Evolutionary conservation across 2,113 vertebrate species (phyloP), one percentile per base, ranked within the genome.

Genomic region (Parus major): DNA sequence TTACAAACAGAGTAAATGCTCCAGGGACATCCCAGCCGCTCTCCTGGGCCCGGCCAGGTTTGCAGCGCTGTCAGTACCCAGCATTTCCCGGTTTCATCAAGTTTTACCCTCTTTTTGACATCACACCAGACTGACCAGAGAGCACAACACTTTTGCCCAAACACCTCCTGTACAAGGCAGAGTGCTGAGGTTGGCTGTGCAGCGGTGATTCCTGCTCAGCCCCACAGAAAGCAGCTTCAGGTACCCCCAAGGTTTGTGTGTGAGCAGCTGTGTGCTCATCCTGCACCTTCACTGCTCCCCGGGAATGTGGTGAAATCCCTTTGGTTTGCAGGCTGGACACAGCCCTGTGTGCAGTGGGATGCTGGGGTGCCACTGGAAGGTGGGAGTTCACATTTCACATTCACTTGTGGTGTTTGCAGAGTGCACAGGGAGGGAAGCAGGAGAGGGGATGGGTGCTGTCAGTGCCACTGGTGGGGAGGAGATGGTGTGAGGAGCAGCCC

Each of bases 211-310:
- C 42, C 70, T 24, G 1, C 56, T 41, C 24, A 10, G 55, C 21
- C 55, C n/a, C 60, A 4, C 9, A 0, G 20, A 44, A 28, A 63
- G 4, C 1, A 5, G 27, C 20, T 22, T n/a, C 9, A 1, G 2
- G 4, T 68, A 18, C 7, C 29, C 28, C 7, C 3, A 4, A 7
- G 36, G 24, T 63, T 65, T 80, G 55, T 8, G 15, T 63, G 33
- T 33, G 53, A 36, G 33, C 35, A 75, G 31, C 61, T 27, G 18
- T 28, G 31, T 49, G 79, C 82, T 71, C 25, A 28, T 71, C 24
- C 52, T 50, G 27, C 14, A 0, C 1, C 3, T n/a, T 66, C 39
- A 5, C 52, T 42, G 44, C 73, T 60, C 6, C 2, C 60, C 15
- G 4, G 27, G 53, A 36, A 10, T 3, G 39, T 2, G 57, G 16